A percentile compares a stretch with the other conserved stretches of the same genome.
Evolutionary conservation across 1,140 invertebrate genomes (phyloP).

Genomic region (Drosophila tsacasi): DNA sequence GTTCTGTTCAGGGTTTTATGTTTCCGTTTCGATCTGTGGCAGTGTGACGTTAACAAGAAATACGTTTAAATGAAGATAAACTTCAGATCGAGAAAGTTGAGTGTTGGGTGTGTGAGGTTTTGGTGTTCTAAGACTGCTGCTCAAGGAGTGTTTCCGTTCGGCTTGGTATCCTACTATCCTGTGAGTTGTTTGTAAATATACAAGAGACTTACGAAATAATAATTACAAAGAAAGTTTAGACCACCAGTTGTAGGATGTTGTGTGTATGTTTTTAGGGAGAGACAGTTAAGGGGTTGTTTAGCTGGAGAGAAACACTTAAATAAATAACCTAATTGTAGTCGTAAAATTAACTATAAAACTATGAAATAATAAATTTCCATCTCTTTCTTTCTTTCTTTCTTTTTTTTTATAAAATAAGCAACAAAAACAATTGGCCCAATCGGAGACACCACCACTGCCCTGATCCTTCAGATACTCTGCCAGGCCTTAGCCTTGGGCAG

Average conservation of each 20-base stretch:
- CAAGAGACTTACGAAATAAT: conserved; percentile 72
- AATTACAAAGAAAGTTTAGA: conserved; percentile 77
- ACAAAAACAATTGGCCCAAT: conserved; percentile 77
- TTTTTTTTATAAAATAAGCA: conserved; percentile 78
- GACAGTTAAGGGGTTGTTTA: conserved; percentile 22
- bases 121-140: conserved; percentile 47
- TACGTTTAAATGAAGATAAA: conserved; percentile 43
- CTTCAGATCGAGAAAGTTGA: conserved; percentile 28
- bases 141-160: conserved; percentile 36
- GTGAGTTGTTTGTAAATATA: conserved; percentile 57
- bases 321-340: conserved; percentile 69
- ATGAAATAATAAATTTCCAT: conserved; percentile 71
- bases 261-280: conserved; percentile 22
- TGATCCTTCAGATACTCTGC: conserved; percentile 10
- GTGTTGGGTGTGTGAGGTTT: conserved; percentile 13
- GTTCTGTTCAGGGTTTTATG: conserved; percentile 1
- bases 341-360: conserved; percentile 65
- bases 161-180: conserved; percentile 26
- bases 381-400: conserved; percentile 23
- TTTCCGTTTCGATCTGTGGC: conserved; percentile 54
- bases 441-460: neutral
- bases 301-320: conserved; percentile 73
- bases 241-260: conserved; percentile 59
- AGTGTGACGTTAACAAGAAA: conserved; percentile 63
- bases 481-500: conserved; percentile 4